Evolutionary conservation across 2,113 vertebrate genomes (phyloP).

Genomic region (Melanocharis versteri): DNA sequence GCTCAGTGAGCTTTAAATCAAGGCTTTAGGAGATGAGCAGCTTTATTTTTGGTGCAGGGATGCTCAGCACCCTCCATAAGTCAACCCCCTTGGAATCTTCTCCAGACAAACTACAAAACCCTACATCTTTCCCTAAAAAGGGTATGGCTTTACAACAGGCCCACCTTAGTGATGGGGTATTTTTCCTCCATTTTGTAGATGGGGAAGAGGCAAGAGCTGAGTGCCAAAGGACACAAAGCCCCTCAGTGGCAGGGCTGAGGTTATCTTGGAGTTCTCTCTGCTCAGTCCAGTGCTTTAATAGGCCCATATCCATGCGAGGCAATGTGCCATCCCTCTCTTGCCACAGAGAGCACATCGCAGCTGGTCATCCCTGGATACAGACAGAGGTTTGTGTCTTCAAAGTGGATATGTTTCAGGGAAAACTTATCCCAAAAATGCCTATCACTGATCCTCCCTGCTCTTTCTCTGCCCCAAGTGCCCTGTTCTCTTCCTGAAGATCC

Average conservation of each 20-base stretch:
- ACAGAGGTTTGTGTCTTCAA: background rate
- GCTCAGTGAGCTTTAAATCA: background rate
- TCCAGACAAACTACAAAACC: background rate
- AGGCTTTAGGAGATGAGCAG: background rate
- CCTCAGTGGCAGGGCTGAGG: background rate
- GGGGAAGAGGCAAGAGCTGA: background rate
- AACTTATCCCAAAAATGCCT: background rate
- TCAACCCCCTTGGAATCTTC: background rate
- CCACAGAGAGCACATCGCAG: background rate
- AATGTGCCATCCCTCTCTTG: background rate
- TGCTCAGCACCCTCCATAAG: background rate
- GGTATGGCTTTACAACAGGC: background rate
- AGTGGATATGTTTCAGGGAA: background rate
- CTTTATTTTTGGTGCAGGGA: background rate
- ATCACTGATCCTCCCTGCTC: fast-evolving
- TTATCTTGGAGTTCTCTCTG: background rate
- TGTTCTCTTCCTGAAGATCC: background rate
- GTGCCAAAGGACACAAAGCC: background rate
- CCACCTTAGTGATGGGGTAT: background rate
- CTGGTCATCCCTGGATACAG: background rate
- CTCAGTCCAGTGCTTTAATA: background rate
- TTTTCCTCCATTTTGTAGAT: background rate
- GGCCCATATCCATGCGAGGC: background rate
- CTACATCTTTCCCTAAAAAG: background rate
- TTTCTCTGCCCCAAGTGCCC: fast-evolving